These are phyloP conservation scores for Drosophila vallismaia DNA, from an alignment of 2,888 invertebrate genomes.

Conservation along the genomic window DNA sequence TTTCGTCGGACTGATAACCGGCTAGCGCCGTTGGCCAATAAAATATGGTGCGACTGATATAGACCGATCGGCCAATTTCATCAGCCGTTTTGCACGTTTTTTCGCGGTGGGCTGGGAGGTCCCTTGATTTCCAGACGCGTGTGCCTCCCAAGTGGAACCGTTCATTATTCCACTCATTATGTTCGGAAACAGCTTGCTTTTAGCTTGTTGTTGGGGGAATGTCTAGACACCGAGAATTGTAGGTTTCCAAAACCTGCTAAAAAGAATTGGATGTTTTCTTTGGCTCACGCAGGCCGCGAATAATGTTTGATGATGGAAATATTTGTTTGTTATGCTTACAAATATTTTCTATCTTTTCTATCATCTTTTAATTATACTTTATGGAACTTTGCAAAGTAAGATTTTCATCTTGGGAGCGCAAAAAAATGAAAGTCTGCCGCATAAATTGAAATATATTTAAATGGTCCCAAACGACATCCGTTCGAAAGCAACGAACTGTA, in stretches of 20 bases:
- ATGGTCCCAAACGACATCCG: constrained; percentile 43
- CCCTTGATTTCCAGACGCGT: constrained; percentile 12
- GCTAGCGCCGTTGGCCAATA: constrained; percentile 4
- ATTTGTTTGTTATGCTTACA: not conserved
- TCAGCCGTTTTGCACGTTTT: constrained; percentile 27
- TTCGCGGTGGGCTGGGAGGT: constrained; percentile 11
- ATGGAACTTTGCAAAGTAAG: not conserved
- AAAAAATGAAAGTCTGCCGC: constrained; percentile 39
- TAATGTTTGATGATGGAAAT: constrained; percentile 15
- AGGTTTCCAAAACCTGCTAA: constrained; percentile 20
- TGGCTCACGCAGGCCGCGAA: constrained; percentile 23
- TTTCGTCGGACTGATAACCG: constrained; percentile 15
- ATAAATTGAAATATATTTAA: constrained; percentile 39
- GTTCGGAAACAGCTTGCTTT: constrained; percentile 10
- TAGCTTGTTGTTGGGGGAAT: constrained; percentile 7
- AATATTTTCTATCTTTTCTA: not conserved
- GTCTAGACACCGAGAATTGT: constrained; percentile 21
- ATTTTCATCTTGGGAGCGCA: not conserved
- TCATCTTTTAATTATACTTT: not conserved
- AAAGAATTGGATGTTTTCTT: constrained; percentile 19
- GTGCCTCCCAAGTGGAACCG: constrained; percentile 9
- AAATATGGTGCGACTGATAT: constrained; percentile 21
- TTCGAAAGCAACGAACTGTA: constrained; percentile 25
- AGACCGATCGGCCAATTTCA: constrained; percentile 18
- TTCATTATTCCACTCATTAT: constrained; percentile 13